Evolutionary conservation across 2,888 invertebrate species (phyloP).

Genomic region (Nomada ruficornis): DNA sequence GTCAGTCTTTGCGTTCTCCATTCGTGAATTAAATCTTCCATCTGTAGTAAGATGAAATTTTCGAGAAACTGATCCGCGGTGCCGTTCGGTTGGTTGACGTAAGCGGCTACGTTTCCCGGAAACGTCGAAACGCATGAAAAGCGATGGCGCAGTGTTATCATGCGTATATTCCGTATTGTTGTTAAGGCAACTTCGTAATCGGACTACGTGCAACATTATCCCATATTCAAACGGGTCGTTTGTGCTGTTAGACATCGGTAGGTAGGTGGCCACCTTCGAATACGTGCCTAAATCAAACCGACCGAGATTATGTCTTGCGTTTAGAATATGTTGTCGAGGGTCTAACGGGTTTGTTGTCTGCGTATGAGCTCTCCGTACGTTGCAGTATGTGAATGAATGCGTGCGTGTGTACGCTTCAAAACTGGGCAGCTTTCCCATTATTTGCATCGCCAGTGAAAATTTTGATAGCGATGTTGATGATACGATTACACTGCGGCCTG

Average conservation of each 20-base stretch:
- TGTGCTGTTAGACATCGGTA: conserved; percentile 30
- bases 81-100: not conserved
- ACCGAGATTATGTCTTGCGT: conserved; percentile 44
- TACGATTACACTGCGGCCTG: not conserved
- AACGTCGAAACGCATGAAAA: conserved; percentile 36
- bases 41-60: no score
- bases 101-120: not conserved
- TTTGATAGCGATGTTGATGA: not conserved
- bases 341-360: not conserved
- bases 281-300: conserved; percentile 53
- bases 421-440: conserved; percentile 4
- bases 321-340: conserved; percentile 31
- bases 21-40: not conserved
- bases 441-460: conserved; percentile 9
- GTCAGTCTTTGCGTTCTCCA: no score
- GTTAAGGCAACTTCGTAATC: conserved; percentile 50
- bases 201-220: conserved; percentile 46
- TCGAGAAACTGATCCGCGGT: no score
- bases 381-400: not conserved
- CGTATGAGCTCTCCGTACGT: not conserved
- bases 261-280: conserved; percentile 38
- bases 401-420: not conserved
- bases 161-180: conserved; percentile 16
- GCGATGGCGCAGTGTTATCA: conserved; percentile 28
- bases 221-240: conserved; percentile 40